Percentiles rank a stretch among this genome's conserved stretches.
Conservation (phyloP, 2,113 vertebrate genomes). For the Ameiurus melas region DNA sequence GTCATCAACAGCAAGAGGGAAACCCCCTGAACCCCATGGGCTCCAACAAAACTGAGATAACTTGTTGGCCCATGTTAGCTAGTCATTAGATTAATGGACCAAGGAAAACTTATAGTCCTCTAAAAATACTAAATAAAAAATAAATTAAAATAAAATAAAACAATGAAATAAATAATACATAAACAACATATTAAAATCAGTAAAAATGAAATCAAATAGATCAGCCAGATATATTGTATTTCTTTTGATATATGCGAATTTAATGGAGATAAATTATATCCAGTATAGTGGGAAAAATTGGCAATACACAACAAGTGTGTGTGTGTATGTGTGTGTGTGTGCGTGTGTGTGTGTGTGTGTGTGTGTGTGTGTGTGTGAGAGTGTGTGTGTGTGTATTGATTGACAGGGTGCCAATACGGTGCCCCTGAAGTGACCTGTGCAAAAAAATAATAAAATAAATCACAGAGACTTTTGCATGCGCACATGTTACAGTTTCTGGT, state of each 20-base stretch:
- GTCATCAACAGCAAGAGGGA: conserved; percentile 34
- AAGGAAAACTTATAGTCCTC: conserved; percentile 11
- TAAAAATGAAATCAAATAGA: neutral
- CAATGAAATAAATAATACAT: neutral
- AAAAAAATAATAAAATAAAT: too few relatives aligned
- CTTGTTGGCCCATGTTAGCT: conserved; percentile 49
- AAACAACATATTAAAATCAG: neutral
- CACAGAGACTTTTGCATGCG: too few relatives aligned
- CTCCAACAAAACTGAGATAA: conserved; percentile 61
- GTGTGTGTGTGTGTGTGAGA: too few relatives aligned
- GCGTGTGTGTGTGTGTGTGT: too few relatives aligned
- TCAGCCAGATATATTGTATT: neutral
- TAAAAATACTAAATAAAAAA: neutral
- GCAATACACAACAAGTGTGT: too few relatives aligned
- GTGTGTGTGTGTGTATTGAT: too few relatives aligned
- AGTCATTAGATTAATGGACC: neutral
- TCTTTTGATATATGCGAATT: neutral
- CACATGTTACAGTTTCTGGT: too few relatives aligned
- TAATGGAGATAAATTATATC: neutral
- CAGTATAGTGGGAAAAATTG: neutral
- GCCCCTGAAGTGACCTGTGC: too few relatives aligned
- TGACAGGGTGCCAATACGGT: too few relatives aligned
- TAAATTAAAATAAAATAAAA: neutral
- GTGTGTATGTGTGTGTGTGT: too few relatives aligned
- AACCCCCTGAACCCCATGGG: conserved; percentile 67